A percentile compares a stretch with the other conserved stretches of the same genome.
Conservation (phyloP, 2,113 vertebrate species). For the Zeus faber region DNA sequence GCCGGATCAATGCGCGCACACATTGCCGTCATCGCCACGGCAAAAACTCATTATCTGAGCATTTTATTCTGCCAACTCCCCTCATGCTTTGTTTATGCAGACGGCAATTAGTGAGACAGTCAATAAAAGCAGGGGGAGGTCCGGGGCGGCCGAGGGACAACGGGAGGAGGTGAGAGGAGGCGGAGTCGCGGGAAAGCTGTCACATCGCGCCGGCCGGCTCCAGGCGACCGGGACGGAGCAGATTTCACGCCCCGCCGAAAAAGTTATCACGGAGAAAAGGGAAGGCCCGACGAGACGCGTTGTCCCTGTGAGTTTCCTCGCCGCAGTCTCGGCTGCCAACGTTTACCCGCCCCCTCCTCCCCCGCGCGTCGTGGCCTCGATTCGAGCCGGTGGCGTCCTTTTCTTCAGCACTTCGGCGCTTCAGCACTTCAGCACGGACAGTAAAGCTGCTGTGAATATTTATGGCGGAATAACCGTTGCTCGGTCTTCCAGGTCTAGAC, state of each 20-base stretch:
- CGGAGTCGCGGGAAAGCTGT: constrained; percentile 19
- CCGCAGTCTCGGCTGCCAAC: constrained; percentile 29
- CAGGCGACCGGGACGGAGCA: constrained; percentile 11
- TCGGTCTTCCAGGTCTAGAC: constrained; percentile 71
- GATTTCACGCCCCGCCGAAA: constrained; percentile 11
- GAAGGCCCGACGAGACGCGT: constrained; percentile 5
- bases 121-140: constrained; percentile 81
- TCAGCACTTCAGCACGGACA: constrained; percentile 65
- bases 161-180: constrained; percentile 43
- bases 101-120: constrained; percentile 81
- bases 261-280: no score
- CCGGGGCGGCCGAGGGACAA: constrained; percentile 47
- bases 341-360: no score
- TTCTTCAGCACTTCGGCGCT: no score
- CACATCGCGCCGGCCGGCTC: not conserved
- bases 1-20: constrained; percentile 71
- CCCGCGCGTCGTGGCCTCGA: constrained; percentile 52
- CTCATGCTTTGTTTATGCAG: constrained; percentile 74
- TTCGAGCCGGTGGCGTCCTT: constrained; percentile 60
- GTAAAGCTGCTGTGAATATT: constrained; percentile 79
- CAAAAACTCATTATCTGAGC: constrained; percentile 77
- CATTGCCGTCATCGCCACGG: constrained; percentile 13
- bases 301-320: constrained; percentile 51
- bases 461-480: constrained; percentile 68
- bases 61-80: constrained; percentile 62